These are phyloP conservation scores for Porites lobata DNA, from an alignment of 92 coral and sea anemone species.

Conservation along the genomic window DNA sequence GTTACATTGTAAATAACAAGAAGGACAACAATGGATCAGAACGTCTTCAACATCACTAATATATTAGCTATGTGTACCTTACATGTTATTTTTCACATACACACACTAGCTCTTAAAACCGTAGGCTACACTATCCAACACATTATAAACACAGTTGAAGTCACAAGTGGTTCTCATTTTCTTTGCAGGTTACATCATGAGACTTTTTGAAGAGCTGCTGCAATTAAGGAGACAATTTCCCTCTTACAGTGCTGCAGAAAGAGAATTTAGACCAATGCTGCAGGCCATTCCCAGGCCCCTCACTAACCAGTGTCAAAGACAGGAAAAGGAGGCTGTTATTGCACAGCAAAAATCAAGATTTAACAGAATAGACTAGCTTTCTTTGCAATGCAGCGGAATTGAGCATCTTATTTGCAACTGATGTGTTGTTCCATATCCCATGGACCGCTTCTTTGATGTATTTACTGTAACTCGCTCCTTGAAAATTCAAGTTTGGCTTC, in stretches of 20 bases:
- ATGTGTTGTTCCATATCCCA: background rate
- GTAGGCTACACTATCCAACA: no score
- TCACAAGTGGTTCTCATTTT: no score
- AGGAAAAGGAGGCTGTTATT: slow-evolving; percentile 39
- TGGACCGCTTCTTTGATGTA: background rate
- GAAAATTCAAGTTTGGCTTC: no score
- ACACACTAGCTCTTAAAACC: no score
- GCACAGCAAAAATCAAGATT: slow-evolving; percentile 37
- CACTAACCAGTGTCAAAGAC: slow-evolving; percentile 36
- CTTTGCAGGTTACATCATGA: slow-evolving; percentile 38
- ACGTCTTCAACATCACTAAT: no score
- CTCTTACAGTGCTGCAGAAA: slow-evolving; percentile 54
- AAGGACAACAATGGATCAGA: no score
- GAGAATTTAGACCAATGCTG: slow-evolving; percentile 40
- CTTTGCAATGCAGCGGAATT: background rate
- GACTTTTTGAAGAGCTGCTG: slow-evolving; percentile 40
- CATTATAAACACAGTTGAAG: no score
- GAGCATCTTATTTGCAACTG: background rate
- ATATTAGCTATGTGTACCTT: no score
- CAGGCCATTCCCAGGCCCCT: slow-evolving; percentile 51
- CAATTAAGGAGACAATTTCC: slow-evolving; percentile 37
- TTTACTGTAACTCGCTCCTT: no score
- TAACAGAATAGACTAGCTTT: slow-evolving; percentile 11
- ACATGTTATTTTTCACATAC: no score
- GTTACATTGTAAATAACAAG: no score